Evolutionary conservation across 2,888 invertebrate genomes (phyloP), one percentile per base, ranked within the genome.

Genomic region (Drosophila siamana): DNA sequence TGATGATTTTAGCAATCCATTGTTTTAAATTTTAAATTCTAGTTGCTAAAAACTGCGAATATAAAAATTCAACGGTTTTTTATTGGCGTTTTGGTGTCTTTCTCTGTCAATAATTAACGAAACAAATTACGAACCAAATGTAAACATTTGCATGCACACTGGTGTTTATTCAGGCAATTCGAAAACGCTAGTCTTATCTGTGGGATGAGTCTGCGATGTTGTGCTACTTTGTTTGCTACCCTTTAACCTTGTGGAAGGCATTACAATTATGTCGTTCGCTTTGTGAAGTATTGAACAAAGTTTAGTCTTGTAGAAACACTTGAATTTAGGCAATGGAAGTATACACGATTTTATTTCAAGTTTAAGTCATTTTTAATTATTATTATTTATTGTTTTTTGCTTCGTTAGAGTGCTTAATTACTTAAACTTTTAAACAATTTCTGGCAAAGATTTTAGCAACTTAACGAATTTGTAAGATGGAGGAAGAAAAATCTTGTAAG

Each of bases 101-200:
- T 36, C 0, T 13, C 36, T 6, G 13, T 6, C 13, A n/a, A 28
- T 47, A 11, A 28, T 28, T 26, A 28, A 47, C 24, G 11, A 15
- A 28, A 24, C 8, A 24, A n/a, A 44, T 13, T 44, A 1, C 7
- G 11, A 33, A 33, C 24, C 4, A 13, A 24, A 26, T 44, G 13
- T 44, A 44, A 24, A 44, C 13, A 44, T 44, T 44, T 44, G 22
- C 24, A 13, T 15, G 7, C 6, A 7, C 36, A 1, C 13, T 36
- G n/a, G 13, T 13, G 11, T 11, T 2, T 47, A n/a, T 19, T 30
- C 30, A 30, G 7, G 7, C 9, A 30, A n/a, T 48, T 36, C 13
- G 15, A 38, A 38, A 38, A 38, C 36, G 16, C 16, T 22, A 8
- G 40, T 22, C 22, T 65, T 64, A 54, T 65, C 64, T 30, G 24